Percentiles rank a stretch among this genome's conserved stretches.
phyloP scores from a whole-genome alignment of 1,140 invertebrate genomes.

The Euborellia annulipes region DNA sequence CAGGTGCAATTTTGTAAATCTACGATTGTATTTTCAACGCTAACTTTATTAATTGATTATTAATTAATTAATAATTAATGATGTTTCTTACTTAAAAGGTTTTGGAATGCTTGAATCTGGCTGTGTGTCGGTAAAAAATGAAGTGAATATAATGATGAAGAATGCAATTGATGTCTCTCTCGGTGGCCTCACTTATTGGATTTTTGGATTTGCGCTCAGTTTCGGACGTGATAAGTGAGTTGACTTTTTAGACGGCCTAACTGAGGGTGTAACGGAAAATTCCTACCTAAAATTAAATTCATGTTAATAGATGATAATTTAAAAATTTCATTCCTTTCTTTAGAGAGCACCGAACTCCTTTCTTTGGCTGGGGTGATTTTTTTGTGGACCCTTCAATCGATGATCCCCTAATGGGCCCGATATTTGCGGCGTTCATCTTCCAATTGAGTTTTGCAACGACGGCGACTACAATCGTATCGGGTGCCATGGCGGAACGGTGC shows the following conservation, averaged over 20 bases:
- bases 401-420: conserved; percentile 55
- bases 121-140: conserved; percentile 83
- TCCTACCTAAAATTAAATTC: too few relatives aligned
- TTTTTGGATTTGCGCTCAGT: conserved; percentile 83
- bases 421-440: conserved; percentile 70
- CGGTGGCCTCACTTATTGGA: conserved; percentile 85
- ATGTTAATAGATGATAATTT: too few relatives aligned
- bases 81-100: conserved; percentile 33
- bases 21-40: neutral
- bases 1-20: too few relatives aligned
- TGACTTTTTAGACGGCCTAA: too few relatives aligned
- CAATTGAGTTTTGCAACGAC: conserved; percentile 82
- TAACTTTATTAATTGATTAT: neutral
- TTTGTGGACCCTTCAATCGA: conserved; percentile 44
- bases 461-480: conserved; percentile 78
- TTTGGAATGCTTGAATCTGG: conserved; percentile 87
- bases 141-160: conserved; percentile 97
- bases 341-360: conserved; percentile 17
- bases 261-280: too few relatives aligned
- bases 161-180: conserved; percentile 85
- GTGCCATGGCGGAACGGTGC: conserved; percentile 77
- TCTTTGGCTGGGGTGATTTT: conserved; percentile 56
- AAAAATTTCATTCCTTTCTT: too few relatives aligned
- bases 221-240: conserved; percentile 58
- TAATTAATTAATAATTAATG: neutral